These are phyloP conservation scores for Corythornis leucogaster DNA, from an alignment of 2,797 vertebrate species.

Conservation along the genomic window DNA sequence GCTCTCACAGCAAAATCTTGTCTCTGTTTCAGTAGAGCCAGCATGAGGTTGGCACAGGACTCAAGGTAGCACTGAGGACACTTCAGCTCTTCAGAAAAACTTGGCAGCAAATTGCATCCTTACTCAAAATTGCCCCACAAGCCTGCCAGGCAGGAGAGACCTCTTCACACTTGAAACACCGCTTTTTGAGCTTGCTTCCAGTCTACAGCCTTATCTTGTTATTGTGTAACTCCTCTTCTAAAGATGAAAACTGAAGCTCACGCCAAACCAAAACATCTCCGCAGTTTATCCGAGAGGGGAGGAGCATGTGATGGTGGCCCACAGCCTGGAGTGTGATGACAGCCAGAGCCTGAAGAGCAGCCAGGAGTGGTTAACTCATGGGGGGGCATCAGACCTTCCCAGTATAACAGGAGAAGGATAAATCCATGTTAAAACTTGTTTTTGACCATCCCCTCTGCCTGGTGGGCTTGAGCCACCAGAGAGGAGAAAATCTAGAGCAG, in stretches of 20 bases:
- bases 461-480: rapidly evolving
- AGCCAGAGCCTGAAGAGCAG: neutral
- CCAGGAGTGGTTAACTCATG: neutral
- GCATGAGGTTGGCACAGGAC: neutral
- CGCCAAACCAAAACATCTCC: slow-evolving; percentile 62
- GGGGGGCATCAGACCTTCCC: neutral
- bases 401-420: neutral
- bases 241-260: slow-evolving; percentile 28
- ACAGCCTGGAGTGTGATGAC: neutral
- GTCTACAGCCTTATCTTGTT: slow-evolving; percentile 36
- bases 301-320: neutral
- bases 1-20: neutral
- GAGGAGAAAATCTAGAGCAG: neutral
- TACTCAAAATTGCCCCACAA: neutral
- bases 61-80: neutral
- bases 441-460: neutral
- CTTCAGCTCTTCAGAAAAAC: neutral
- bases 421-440: rapidly evolving
- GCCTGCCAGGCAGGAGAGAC: neutral
- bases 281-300: neutral
- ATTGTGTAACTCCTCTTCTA: slow-evolving; percentile 52
- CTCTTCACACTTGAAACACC: neutral
- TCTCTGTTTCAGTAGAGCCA: neutral
- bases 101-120: neutral
- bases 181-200: neutral